Conservation (phyloP, 2,797 vertebrate species). For the Lindbergichthys nudifrons region DNA sequence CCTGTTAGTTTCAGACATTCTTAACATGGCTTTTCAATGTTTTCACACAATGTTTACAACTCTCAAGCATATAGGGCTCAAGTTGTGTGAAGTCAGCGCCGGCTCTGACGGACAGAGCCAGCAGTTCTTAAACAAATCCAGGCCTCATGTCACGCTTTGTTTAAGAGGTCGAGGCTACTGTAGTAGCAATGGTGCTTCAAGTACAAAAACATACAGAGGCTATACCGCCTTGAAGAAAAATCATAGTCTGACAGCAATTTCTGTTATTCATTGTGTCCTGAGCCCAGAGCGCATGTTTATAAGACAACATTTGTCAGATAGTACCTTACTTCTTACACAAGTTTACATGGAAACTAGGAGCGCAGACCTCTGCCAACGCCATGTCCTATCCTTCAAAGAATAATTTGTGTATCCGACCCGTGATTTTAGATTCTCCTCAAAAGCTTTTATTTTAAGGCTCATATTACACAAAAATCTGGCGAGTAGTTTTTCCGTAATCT, state of each 20-base stretch:
- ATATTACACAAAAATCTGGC: too few relatives aligned
- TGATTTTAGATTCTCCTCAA: too few relatives aligned
- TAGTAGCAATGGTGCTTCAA: not conserved
- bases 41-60: conserved; percentile 41
- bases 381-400: too few relatives aligned
- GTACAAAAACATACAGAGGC: conserved; percentile 13
- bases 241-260: not conserved
- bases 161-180: conserved; percentile 41
- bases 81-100: conserved; percentile 46
- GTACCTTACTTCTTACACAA: not conserved
- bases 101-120: conserved; percentile 65
- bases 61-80: conserved; percentile 22
- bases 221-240: conserved; percentile 19
- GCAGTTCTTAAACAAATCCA: conserved; percentile 36
- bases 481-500: too few relatives aligned
- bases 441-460: too few relatives aligned
- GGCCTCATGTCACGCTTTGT: conserved; percentile 60
- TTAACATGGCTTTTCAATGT: conserved; percentile 34
- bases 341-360: not conserved
- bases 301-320: conserved; percentile 7
- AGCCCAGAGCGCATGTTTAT: not conserved
- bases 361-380: too few relatives aligned
- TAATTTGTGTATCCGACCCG: too few relatives aligned
- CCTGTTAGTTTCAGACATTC: conserved; percentile 54
- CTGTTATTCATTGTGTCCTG: not conserved